Base-by-base conservation (phyloP, 2,888 invertebrate genomes). In the Caenorhabditis sp. region DNA sequence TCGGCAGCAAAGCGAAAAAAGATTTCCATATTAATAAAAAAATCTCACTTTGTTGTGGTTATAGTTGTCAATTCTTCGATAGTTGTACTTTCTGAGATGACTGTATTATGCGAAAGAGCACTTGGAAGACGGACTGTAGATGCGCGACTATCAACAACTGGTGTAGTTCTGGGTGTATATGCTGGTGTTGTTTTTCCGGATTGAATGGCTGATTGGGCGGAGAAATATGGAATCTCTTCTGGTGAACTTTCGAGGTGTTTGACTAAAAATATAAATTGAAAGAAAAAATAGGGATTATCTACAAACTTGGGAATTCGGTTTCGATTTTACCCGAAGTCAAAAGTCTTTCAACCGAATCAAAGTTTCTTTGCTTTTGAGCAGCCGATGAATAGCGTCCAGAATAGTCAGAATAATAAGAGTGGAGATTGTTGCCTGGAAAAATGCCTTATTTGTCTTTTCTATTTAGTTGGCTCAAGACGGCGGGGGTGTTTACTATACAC, bases 251-350 rank as follows among this genome's bases (percentile, higher is more conserved):
- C 43, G 7, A 10, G 17, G 1, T 25, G 21, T 53, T 56, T 66
- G 20, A 53, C 70, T 70, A 31, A 36, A 70, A 70, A 63, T 36
- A 26, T 43, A 21, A n/a, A 63, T 8, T 3, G 23, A 26, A 38
- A 8, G n/a, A 10, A 31, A 10, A 31, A 31, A 31, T 31, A 31
- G n/a, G n/a, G n/a, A n/a, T n/a, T n/a, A n/a, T n/a, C n/a, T n/a
- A 31, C 43, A 38, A 43, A 77, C 81, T 78, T 61, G 81, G 73
- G 52, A 81, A 81, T 49, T 81, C 78, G n/a, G 81, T 78, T 58
- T 81, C 81, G 58, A 72, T 70, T 12, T 73, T 59, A 10, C 78
- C 70, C 38, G 67, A 53, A 5, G 49, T 60, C 21, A 61, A 52
- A 21, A 74, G 59, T 36, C 71, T 52, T n/a, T 77, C 71, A 4